A percentile compares a stretch with the other conserved stretches of the same genome.
Evolutionary conservation across 1,140 invertebrate species (phyloP).

Genomic region (Diachasmimorpha longicaudata): DNA sequence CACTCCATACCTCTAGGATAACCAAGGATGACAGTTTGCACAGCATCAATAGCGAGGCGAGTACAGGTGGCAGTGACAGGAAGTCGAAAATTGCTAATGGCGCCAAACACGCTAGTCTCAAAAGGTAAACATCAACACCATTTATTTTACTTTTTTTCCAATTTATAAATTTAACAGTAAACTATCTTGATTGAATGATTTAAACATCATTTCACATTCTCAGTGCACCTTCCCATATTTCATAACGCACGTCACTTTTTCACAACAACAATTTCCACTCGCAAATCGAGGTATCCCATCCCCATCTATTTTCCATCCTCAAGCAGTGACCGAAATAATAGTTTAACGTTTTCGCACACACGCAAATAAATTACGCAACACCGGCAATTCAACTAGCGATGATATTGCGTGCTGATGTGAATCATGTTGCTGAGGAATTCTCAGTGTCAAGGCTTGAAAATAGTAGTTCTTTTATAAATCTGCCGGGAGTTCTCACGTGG

Average conservation of each 20-base stretch:
- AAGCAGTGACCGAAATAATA: neutral
- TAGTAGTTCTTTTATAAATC: neutral
- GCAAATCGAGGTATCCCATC: neutral
- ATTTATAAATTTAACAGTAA: no score
- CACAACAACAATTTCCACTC: neutral
- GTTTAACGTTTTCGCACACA: neutral
- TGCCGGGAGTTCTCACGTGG: neutral
- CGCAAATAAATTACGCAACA: neutral
- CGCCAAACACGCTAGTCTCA: constrained; percentile 63
- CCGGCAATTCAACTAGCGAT: neutral
- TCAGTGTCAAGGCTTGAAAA: constrained; percentile 4
- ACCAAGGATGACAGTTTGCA: constrained; percentile 60
- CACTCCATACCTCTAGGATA: constrained; percentile 51
- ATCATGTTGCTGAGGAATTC: neutral
- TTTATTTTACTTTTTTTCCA: constrained; percentile 13
- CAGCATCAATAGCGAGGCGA: constrained; percentile 59
- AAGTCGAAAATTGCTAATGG: constrained; percentile 58
- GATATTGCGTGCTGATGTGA: neutral
- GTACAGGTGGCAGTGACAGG: constrained; percentile 56
- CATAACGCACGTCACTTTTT: no score
- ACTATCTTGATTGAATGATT: no score
- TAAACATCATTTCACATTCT: no score
- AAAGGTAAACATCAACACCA: constrained; percentile 53
- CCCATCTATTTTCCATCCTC: neutral
- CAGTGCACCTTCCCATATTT: no score